phyloP scores from a whole-genome alignment of 2,797 vertebrate genomes.

The Crocodylus rhombifer region DNA sequence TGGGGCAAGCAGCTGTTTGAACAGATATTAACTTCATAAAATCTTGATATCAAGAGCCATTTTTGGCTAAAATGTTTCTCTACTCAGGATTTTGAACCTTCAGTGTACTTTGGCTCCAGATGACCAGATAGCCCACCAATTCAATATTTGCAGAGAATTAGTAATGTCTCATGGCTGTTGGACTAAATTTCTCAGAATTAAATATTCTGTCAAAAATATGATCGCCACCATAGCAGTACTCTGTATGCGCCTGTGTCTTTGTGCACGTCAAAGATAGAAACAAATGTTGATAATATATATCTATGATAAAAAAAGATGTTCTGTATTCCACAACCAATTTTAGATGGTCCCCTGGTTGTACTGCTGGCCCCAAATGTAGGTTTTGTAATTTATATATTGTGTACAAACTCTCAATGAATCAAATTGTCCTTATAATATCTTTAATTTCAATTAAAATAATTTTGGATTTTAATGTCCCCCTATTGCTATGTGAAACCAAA shows the following conservation, averaged over 20 bases:
- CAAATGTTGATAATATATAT: background rate
- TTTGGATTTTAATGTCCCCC: background rate
- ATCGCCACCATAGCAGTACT: background rate
- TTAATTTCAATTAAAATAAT: background rate
- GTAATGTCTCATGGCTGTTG: background rate
- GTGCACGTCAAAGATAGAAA: background rate
- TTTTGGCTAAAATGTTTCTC: background rate
- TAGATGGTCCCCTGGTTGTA: background rate
- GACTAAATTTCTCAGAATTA: constrained; percentile 8
- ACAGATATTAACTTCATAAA: background rate
- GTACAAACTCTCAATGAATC: background rate
- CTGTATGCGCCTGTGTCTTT: background rate
- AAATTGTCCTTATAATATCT: no score
- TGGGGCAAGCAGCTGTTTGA: background rate
- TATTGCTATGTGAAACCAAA: background rate
- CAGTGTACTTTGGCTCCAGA: background rate
- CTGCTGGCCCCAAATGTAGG: background rate
- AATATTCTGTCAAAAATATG: background rate
- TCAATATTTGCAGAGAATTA: background rate
- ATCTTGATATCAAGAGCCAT: background rate
- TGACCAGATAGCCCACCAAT: background rate
- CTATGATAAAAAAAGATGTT: background rate
- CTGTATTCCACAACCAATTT: background rate
- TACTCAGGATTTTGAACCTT: background rate
- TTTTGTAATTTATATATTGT: background rate